Conservation (phyloP, 2,888 invertebrate genomes). For the Acanthoscelides obtectus region DNA sequence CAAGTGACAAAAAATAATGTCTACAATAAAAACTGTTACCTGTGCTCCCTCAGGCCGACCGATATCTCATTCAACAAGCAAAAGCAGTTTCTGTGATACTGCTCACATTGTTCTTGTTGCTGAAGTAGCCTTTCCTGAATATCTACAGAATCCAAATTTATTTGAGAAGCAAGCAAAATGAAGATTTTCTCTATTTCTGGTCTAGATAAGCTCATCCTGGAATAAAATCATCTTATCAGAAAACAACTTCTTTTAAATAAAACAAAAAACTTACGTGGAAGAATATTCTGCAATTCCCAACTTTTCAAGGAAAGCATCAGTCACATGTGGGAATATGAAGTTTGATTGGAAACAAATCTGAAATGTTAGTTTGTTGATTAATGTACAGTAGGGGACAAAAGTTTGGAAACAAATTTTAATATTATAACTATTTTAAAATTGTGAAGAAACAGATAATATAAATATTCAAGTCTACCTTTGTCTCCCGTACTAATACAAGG, state of each 20-base stretch:
- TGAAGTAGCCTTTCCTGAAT: conserved; percentile 19
- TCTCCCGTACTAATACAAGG: too few species aligned
- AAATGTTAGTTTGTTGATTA: not conserved
- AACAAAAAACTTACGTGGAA: conserved; percentile 22
- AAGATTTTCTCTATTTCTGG: conserved; percentile 23
- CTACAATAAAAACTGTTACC: conserved; percentile 5
- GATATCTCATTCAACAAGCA: conserved; percentile 25
- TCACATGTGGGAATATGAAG: conserved; percentile 18
- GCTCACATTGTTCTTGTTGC: conserved; percentile 19
- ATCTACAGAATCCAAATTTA: conserved; percentile 17
- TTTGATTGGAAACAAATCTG: not conserved
- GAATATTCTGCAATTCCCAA: conserved; percentile 22
- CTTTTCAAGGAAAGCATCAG: conserved; percentile 25
- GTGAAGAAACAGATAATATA: too few species aligned
- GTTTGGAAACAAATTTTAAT: too few species aligned
- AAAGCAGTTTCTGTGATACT: conserved; percentile 19
- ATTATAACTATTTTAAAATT: too few species aligned
- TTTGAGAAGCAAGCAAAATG: conserved; percentile 20
- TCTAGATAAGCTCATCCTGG: conserved; percentile 17
- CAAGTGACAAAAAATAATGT: too few species aligned
- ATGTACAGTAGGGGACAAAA: too few species aligned
- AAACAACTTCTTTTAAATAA: too few species aligned
- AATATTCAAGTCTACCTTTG: too few species aligned
- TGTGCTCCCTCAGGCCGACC: conserved; percentile 22
- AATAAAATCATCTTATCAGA: too few species aligned